Conservation (phyloP, 2,113 vertebrate genomes). For the Festucalex cinctus region DNA sequence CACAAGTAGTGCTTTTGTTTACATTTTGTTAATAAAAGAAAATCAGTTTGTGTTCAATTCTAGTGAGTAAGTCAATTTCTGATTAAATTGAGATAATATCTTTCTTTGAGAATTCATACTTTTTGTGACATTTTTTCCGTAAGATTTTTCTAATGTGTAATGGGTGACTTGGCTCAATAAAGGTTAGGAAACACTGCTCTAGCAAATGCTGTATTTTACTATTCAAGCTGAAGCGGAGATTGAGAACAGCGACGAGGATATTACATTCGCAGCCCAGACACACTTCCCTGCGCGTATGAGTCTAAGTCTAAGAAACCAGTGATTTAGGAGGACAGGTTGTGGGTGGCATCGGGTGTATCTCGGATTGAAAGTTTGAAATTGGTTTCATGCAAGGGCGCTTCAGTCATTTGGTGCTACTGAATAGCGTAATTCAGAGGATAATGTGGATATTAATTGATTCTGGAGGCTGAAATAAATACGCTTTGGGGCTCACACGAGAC, state of each 20-base stretch:
- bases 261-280: constrained; percentile 9
- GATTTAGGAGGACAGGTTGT: constrained; percentile 47
- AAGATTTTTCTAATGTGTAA: background rate
- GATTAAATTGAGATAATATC: too few species aligned
- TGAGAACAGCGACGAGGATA: background rate
- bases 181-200: background rate
- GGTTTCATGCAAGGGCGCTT: constrained; percentile 71
- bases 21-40: too few species aligned
- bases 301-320: constrained; percentile 21
- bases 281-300: constrained; percentile 3
- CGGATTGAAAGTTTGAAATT: constrained; percentile 68
- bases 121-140: too few species aligned
- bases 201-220: background rate
- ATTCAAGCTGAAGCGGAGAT: background rate
- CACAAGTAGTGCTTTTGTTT: too few species aligned
- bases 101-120: too few species aligned
- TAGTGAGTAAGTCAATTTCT: too few species aligned
- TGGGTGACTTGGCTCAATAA: background rate
- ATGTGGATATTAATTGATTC: constrained; percentile 76
- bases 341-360: constrained; percentile 51
- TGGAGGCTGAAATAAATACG: constrained; percentile 71
- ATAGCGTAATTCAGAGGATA: constrained; percentile 72
- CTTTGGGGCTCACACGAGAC: constrained; percentile 52
- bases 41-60: too few species aligned
- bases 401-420: constrained; percentile 65